Percentiles rank a stretch among this genome's conserved stretches.
phyloP scores from a whole-genome alignment of 1,140 invertebrate genomes.

The Saxidomus purpurata region DNA sequence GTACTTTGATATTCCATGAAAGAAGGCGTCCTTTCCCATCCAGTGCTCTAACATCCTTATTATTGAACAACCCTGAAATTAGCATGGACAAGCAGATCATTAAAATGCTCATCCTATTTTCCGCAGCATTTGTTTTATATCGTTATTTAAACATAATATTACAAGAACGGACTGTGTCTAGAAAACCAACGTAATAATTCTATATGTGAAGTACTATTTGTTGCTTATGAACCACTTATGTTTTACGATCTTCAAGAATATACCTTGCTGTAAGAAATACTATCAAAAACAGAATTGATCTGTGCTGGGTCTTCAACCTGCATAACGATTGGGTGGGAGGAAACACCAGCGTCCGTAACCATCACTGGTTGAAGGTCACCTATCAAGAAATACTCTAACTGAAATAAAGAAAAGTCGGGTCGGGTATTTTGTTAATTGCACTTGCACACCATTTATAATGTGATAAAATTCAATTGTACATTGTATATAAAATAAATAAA shows the following conservation, averaged over 20 bases:
- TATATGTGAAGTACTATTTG: too few relatives aligned
- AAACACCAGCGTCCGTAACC: constrained; percentile 74
- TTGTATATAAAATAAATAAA: too few relatives aligned
- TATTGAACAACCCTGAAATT: constrained; percentile 91
- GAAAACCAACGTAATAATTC: too few relatives aligned
- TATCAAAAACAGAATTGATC: constrained; percentile 82
- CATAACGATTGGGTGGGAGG: constrained; percentile 80
- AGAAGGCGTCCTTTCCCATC: constrained; percentile 79
- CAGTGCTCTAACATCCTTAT: constrained; percentile 88
- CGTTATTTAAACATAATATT: too few relatives aligned
- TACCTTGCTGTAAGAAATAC: constrained; percentile 82
- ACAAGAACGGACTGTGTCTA: too few relatives aligned
- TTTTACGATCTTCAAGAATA: too few relatives aligned
- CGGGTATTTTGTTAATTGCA: too few relatives aligned
- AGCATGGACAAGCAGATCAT: neutral
- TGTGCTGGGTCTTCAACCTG: constrained; percentile 77
- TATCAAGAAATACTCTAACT: constrained; percentile 82
- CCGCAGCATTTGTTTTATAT: too few relatives aligned
- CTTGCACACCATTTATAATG: too few relatives aligned
- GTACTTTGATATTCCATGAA: constrained; percentile 86
- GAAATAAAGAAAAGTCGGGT: neutral
- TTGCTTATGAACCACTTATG: too few relatives aligned
- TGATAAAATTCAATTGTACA: too few relatives aligned
- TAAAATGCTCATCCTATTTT: too few relatives aligned
- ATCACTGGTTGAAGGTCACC: constrained; percentile 79